These are phyloP conservation scores for Cantharis flavilabris DNA, from an alignment of 2,888 invertebrate species.

Conservation along the genomic window DNA sequence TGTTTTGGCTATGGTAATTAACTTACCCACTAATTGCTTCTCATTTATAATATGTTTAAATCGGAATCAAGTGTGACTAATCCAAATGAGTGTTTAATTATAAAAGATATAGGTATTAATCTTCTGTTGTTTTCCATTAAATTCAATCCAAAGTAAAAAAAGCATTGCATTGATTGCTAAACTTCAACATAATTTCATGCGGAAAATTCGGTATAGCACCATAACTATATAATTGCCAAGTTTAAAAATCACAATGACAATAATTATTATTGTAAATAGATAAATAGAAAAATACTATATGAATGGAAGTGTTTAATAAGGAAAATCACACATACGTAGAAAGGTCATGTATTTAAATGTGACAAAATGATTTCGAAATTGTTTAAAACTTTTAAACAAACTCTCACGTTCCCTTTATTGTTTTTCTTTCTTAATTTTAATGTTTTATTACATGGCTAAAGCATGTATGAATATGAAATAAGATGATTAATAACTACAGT, in stretches of 20 bases:
- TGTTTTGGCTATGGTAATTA: not conserved
- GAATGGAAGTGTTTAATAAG: not conserved
- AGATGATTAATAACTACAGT: not conserved
- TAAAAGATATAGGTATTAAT: not conserved
- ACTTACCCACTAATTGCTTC: not conserved
- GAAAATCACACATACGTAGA: slow-evolving; percentile 11
- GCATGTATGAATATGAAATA: not conserved
- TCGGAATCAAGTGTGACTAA: not conserved
- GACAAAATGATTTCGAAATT: slow-evolving; percentile 18
- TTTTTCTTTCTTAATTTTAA: not conserved
- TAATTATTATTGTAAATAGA: not conserved
- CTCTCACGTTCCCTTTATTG: slow-evolving; percentile 16
- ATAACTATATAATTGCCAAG: not conserved
- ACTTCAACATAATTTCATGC: not conserved
- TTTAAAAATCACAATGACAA: not conserved
- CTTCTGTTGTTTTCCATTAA: not conserved
- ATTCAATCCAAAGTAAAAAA: not conserved
- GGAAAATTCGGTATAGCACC: not conserved
- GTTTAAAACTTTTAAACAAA: not conserved
- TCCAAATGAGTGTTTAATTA: not conserved
- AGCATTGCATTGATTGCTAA: not conserved
- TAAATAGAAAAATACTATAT: not conserved
- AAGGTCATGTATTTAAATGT: slow-evolving; percentile 15
- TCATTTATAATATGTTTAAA: not conserved
- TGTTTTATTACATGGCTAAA: not conserved